Conservation (phyloP, 2,113 vertebrate species). For the Bungarus multicinctus region DNA sequence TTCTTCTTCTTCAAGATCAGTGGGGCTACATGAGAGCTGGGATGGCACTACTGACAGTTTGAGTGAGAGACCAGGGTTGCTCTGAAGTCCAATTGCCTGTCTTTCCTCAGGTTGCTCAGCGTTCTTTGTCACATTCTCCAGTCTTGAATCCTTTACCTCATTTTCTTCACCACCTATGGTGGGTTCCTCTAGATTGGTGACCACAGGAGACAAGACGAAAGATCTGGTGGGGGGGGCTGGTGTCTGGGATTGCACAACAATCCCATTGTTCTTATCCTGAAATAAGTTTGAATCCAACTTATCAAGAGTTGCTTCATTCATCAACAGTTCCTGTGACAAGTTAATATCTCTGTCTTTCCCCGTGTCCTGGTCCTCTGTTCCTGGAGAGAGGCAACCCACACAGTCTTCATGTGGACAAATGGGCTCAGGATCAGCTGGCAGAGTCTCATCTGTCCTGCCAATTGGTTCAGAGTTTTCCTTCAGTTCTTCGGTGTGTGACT, state of each 20-base stretch:
- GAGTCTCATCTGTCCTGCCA: neutral
- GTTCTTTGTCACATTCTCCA: neutral
- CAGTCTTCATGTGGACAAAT: slow-evolving; percentile 25
- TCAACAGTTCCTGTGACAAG: accelerated
- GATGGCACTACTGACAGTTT: slow-evolving; percentile 36
- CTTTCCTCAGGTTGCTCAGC: neutral
- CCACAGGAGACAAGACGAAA: slow-evolving; percentile 58
- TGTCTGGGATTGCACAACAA: neutral
- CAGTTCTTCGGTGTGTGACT: neutral
- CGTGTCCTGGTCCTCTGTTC: accelerated
- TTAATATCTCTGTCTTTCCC: neutral
- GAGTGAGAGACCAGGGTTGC: slow-evolving; percentile 28
- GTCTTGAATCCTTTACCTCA: neutral
- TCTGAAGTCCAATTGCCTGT: accelerated
- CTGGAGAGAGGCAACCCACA: accelerated
- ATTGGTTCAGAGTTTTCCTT: neutral
- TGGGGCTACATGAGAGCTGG: neutral
- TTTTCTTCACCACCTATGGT: neutral
- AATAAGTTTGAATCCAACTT: slow-evolving; percentile 9
- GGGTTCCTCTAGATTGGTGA: neutral
- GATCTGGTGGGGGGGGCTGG: slow-evolving; percentile 25
- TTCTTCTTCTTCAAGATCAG: slow-evolving; percentile 79
- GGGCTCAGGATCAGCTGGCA: slow-evolving; percentile 25
- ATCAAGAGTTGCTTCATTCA: neutral
- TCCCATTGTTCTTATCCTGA: accelerated